These are phyloP conservation scores for Diplodus puntazzo DNA, from an alignment of 2,797 vertebrate species.

Conservation along the genomic window DNA sequence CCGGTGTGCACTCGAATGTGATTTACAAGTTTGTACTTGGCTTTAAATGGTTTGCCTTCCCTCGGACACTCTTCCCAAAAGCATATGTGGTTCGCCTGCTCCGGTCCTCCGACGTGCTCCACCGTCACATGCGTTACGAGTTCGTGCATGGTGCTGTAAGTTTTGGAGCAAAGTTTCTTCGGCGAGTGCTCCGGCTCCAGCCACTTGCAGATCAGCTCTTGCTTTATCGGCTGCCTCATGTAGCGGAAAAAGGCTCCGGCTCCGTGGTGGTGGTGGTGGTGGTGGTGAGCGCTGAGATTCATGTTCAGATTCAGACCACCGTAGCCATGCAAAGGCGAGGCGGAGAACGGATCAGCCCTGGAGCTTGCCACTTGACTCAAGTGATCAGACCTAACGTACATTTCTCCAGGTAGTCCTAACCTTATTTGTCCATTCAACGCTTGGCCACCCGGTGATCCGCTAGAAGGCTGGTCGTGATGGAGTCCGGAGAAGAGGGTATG, in stretches of 20 bases:
- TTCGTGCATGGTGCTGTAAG: constrained; percentile 98
- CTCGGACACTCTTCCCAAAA: constrained; percentile 99
- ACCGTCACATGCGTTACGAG: constrained; percentile 97
- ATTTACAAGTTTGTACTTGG: constrained; percentile 99
- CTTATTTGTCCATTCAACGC: constrained; percentile 97
- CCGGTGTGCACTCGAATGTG: constrained; percentile 99
- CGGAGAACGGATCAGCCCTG: constrained; percentile 94
- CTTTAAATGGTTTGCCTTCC: constrained; percentile 98
- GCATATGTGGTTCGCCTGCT: constrained; percentile 95
- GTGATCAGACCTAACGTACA: constrained; percentile 97
- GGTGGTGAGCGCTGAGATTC: constrained; percentile 91
- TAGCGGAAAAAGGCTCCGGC: constrained; percentile 97
- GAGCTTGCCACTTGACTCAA: constrained; percentile 93
- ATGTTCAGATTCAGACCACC: constrained; percentile 95
- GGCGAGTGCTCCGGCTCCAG: constrained; percentile 90
- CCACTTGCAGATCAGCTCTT: constrained; percentile 99
- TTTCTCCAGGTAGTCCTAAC: constrained; percentile 98
- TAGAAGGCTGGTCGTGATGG: constrained; percentile 93
- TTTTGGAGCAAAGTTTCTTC: constrained; percentile 95
- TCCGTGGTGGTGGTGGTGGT: constrained; percentile 90
- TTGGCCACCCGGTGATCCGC: constrained; percentile 94
- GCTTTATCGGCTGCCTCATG: constrained; percentile 98
- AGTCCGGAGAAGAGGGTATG: constrained; percentile 94
- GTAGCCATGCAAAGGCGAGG: constrained; percentile 93
- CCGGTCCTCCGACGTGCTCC: constrained; percentile 97